Conservation (phyloP, 2,888 invertebrate species). For the Melinopterus prodromus region DNA sequence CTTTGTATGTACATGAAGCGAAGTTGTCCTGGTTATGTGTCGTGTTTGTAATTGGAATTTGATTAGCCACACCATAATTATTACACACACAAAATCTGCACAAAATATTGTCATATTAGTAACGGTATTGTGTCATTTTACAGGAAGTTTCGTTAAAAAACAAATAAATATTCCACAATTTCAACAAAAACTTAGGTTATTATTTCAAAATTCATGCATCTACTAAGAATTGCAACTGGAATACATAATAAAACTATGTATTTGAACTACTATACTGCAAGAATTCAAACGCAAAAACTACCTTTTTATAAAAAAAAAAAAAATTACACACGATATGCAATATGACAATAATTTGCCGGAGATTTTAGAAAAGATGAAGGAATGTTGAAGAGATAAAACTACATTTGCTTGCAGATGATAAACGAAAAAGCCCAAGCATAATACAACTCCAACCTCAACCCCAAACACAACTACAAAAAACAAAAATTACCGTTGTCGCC, state of each 20-base stretch:
- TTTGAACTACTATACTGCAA: too few relatives aligned
- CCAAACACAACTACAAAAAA: conserved; percentile 25
- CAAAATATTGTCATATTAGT: conserved; percentile 37
- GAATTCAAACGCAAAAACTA: not conserved
- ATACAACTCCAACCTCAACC: conserved; percentile 15
- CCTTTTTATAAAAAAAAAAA: not conserved
- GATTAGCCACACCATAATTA: conserved; percentile 57
- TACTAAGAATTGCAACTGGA: too few relatives aligned
- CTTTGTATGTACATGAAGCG: not conserved
- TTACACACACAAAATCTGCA: conserved; percentile 45
- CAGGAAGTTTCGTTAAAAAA: not conserved
- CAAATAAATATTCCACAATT: not conserved
- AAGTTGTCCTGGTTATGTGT: conserved; percentile 15
- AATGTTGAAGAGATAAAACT: not conserved
- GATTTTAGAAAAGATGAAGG: not conserved
- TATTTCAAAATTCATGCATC: too few relatives aligned
- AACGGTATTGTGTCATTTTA: not conserved
- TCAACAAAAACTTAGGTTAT: not conserved
- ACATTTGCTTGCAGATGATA: not conserved
- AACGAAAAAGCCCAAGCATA: not conserved
- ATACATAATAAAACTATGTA: too few relatives aligned
- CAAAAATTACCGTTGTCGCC: conserved; percentile 56
- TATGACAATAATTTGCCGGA: conserved; percentile 24
- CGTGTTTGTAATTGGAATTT: conserved; percentile 23
- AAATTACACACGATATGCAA: conserved; percentile 11